Percentiles rank a stretch among this genome's conserved stretches.
Conservation (phyloP, 2,113 vertebrate species). For the Hepsetus odoe region DNA sequence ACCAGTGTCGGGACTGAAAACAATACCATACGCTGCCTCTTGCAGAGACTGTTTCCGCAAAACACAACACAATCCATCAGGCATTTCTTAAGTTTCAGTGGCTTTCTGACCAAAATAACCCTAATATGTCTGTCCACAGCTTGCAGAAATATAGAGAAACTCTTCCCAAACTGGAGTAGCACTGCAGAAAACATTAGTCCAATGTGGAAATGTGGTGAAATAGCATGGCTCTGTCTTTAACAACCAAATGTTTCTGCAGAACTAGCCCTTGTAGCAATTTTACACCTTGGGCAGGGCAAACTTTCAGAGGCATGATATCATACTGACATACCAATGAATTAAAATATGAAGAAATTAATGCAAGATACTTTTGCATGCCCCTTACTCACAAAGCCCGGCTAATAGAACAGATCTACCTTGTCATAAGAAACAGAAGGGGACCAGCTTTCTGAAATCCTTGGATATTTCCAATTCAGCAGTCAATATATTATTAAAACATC, state of each 20-base stretch:
- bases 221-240: slow-evolving; percentile 6
- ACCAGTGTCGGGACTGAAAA: neutral
- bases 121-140: slow-evolving; percentile 17
- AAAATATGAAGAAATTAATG: neutral
- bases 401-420: too few species aligned
- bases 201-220: slow-evolving; percentile 48
- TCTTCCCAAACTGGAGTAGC: slow-evolving; percentile 15
- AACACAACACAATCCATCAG: slow-evolving; percentile 18
- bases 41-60: neutral
- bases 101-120: slow-evolving; percentile 7
- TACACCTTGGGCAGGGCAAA: neutral
- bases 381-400: too few species aligned
- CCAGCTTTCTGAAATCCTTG: too few species aligned
- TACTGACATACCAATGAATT: neutral
- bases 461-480: too few species aligned
- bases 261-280: slow-evolving; percentile 8
- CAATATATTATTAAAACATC: too few species aligned
- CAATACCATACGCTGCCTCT: neutral
- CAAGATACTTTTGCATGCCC: too few species aligned
- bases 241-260: neutral
- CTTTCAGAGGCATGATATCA: neutral
- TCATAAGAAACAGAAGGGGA: too few species aligned
- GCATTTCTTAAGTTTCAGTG: neutral
- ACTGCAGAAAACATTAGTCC: slow-evolving; percentile 3
- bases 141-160: slow-evolving; percentile 20